Conservation (phyloP, 2,888 invertebrate genomes). For the Pinctada fucata region DNA sequence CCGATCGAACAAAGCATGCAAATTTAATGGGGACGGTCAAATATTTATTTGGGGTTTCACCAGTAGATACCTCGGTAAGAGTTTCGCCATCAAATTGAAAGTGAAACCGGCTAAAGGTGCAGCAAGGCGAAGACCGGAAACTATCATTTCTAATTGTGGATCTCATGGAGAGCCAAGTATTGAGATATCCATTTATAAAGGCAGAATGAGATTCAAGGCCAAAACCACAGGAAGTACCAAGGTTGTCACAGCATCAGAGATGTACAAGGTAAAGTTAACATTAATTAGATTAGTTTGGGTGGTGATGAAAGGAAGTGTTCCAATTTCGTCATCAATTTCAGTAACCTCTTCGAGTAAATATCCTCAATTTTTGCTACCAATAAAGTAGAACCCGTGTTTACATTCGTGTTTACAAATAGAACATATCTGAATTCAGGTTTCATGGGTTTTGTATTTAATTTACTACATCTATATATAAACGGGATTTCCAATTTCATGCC, state of each 20-base stretch:
- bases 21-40: conserved; percentile 29
- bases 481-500: too few species aligned
- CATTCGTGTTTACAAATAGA: too few species aligned
- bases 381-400: too few species aligned
- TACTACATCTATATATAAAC: too few species aligned
- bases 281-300: neutral
- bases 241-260: conserved; percentile 1
- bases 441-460: too few species aligned
- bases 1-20: conserved; percentile 7
- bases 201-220: conserved; percentile 28
- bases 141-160: conserved; percentile 38
- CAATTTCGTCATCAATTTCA: too few species aligned
- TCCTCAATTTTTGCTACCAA: too few species aligned
- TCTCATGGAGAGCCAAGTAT: conserved; percentile 32
- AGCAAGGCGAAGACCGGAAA: conserved; percentile 18
- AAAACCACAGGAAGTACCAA: conserved; percentile 23
- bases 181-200: conserved; percentile 18
- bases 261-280: conserved; percentile 17
- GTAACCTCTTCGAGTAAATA: neutral
- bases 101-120: conserved; percentile 18
- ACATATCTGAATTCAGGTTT: too few species aligned
- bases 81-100: conserved; percentile 29
- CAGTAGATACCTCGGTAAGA: conserved; percentile 29
- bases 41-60: conserved; percentile 36
- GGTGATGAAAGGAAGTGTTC: neutral